Conservation (phyloP, 1,140 invertebrate genomes). For the Panulirus ornatus region DNA sequence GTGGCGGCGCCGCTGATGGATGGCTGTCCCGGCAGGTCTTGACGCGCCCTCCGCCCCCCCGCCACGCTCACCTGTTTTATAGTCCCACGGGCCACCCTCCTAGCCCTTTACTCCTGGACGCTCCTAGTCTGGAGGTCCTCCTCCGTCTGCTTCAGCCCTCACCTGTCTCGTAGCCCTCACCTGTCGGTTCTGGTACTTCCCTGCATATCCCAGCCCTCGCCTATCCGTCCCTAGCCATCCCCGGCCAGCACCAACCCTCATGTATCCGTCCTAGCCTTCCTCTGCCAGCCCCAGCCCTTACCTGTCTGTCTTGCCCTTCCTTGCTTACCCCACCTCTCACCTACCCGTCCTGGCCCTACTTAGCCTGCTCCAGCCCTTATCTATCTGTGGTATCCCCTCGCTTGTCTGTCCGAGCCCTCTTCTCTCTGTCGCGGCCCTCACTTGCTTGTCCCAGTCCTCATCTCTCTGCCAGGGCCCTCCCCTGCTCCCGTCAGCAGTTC, state of each 20-base stretch:
- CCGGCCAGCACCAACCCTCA: no score
- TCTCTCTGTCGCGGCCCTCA: no score
- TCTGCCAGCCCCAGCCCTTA: no score
- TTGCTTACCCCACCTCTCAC: background rate
- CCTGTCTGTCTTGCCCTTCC: background rate
- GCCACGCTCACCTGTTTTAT: constrained; percentile 53
- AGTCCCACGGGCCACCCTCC: background rate
- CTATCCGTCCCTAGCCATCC: no score
- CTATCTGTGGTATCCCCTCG: background rate
- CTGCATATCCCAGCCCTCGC: no score
- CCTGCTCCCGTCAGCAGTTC: background rate
- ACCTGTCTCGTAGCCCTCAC: background rate
- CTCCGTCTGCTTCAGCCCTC: background rate
- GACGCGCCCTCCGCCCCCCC: constrained; percentile 15
- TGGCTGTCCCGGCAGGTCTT: background rate
- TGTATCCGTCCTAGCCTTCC: no score
- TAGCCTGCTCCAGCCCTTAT: background rate
- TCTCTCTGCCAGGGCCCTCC: background rate
- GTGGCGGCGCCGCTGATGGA: background rate
- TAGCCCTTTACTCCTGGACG: background rate
- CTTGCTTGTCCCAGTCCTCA: no score
- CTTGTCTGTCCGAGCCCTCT: background rate
- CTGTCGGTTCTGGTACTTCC: background rate
- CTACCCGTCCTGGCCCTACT: background rate
- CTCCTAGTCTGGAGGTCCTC: background rate